A percentile compares a stretch with the other conserved stretches of the same genome.
Evolutionary conservation across 1,140 invertebrate genomes (phyloP).

Genomic region (Caenorhabditis brenneri): DNA sequence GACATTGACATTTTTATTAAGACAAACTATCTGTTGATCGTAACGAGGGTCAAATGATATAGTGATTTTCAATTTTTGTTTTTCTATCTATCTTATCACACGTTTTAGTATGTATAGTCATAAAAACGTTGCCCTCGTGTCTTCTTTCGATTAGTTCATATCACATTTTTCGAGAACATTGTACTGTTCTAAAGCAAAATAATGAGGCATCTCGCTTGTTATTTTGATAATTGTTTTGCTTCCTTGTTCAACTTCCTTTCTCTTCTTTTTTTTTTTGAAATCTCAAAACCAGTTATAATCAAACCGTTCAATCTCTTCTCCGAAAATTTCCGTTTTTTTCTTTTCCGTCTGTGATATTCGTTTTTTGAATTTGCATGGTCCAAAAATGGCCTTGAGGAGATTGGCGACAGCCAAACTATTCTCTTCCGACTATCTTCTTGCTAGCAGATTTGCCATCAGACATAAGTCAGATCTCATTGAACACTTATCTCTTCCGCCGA

Average conservation of each 20-base stretch:
- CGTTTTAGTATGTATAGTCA: background rate
- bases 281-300: conserved; percentile 17
- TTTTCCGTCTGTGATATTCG: background rate
- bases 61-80: conserved; percentile 6
- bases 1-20: background rate
- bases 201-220: background rate
- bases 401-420: background rate
- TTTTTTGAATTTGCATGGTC: background rate
- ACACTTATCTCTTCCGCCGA: background rate
- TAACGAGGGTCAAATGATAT: background rate
- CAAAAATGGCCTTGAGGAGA: conserved; percentile 13
- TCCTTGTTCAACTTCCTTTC: background rate
- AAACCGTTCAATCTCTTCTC: background rate
- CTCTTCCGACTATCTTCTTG: background rate
- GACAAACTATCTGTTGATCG: background rate
- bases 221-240: background rate
- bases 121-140: no score
- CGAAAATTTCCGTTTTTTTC: background rate
- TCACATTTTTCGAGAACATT: no score
- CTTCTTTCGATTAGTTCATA: no score
- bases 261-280: background rate
- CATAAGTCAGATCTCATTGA: conserved; percentile 13
- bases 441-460: background rate
- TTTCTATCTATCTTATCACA: background rate
- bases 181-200: no score